Evolutionary conservation across 2,797 vertebrate genomes (phyloP).

Genomic region (Hirundo rustica): DNA sequence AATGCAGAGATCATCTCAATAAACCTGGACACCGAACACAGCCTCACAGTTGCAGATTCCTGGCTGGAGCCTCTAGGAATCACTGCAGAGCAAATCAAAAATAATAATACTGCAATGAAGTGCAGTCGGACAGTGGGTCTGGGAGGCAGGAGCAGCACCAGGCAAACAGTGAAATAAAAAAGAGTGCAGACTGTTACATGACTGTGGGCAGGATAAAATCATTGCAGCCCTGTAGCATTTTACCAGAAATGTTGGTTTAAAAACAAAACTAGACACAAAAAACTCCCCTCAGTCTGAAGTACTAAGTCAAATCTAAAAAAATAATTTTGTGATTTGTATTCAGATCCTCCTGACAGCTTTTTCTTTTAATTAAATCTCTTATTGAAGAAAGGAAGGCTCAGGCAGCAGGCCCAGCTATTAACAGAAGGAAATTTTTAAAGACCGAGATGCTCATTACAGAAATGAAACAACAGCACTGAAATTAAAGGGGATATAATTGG

Average conservation of each 20-base stretch:
- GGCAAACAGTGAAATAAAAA: neutral
- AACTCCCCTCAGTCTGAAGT: rapidly evolving
- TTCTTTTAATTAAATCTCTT: neutral
- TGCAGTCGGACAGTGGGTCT: neutral
- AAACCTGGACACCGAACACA: neutral
- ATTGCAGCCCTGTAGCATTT: neutral
- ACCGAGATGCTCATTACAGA: neutral
- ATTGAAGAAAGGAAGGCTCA: neutral
- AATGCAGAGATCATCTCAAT: neutral
- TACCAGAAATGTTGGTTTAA: neutral
- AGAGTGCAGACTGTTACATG: neutral
- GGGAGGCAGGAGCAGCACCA: neutral
- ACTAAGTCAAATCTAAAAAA: neutral
- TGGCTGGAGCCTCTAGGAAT: neutral
- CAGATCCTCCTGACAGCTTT: neutral
- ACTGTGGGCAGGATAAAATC: neutral
- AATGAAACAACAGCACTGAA: slow-evolving; percentile 20
- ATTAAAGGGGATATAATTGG: neutral
- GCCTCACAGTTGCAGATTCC: neutral
- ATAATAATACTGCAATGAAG: neutral
- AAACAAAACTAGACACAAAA: neutral
- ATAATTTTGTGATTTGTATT: neutral
- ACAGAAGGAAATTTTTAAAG: neutral
- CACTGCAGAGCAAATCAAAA: slow-evolving; percentile 30
- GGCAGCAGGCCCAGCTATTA: neutral